These are phyloP conservation scores for Campoplex nolae DNA, from an alignment of 2,888 invertebrate genomes.

Conservation along the genomic window DNA sequence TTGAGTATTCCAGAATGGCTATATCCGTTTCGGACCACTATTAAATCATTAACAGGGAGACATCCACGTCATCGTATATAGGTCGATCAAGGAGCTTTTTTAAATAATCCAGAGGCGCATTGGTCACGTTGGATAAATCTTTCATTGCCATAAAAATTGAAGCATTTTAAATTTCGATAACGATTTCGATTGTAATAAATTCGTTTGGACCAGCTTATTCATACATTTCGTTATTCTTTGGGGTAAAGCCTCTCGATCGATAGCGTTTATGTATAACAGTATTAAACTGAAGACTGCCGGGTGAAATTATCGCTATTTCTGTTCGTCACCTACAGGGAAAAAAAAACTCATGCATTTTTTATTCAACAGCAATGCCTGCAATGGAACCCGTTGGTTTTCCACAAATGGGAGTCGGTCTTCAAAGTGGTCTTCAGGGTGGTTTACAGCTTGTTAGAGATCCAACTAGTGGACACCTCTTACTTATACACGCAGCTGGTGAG, in stretches of 20 bases:
- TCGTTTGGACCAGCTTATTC: not conserved
- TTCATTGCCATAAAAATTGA: not conserved
- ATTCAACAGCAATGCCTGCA: conserved; percentile 86
- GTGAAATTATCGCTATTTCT: not conserved
- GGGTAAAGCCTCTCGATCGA: not conserved
- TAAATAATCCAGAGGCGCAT: not conserved
- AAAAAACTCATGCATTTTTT: conserved; percentile 58
- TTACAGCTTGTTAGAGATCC: conserved; percentile 94
- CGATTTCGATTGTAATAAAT: not conserved
- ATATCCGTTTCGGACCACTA: conserved; percentile 57
- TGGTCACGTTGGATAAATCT: not conserved
- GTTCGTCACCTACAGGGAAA: not conserved
- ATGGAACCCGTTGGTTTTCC: conserved; percentile 91
- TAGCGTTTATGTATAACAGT: not conserved
- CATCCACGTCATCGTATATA: conserved; percentile 14
- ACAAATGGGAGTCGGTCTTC: conserved; percentile 81
- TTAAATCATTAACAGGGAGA: conserved; percentile 61
- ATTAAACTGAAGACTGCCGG: not conserved
- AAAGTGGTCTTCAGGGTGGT: conserved; percentile 75
- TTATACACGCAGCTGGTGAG: conserved; percentile 90
- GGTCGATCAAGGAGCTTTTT: not conserved
- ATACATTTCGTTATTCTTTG: not conserved
- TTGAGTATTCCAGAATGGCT: conserved; percentile 60
- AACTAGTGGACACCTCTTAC: conserved; percentile 92
- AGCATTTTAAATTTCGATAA: not conserved